These are phyloP conservation scores for Panagrolaimus sp. DNA, from an alignment of 1,140 invertebrate species.

Conservation along the genomic window DNA sequence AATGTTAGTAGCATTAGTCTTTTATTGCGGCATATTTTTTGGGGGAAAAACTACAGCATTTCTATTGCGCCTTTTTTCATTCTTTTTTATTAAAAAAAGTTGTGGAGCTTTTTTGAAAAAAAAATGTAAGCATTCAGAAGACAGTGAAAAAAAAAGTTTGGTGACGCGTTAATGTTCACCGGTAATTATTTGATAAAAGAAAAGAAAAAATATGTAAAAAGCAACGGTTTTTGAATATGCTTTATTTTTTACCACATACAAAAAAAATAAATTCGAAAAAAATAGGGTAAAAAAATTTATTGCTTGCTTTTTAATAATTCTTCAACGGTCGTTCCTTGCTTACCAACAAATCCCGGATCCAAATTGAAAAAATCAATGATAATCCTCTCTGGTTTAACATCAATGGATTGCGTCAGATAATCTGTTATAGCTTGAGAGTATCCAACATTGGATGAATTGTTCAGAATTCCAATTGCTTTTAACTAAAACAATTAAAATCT, in stretches of 20 bases:
- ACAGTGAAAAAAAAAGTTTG: no score
- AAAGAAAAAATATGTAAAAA: neutral
- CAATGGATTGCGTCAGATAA: slow-evolving; percentile 2
- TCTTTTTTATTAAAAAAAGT: no score
- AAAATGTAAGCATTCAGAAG: no score
- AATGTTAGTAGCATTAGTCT: no score
- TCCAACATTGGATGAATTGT: neutral
- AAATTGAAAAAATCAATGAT: neutral
- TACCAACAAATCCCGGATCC: neutral
- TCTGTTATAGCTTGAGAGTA: neutral
- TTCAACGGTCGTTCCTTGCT: neutral
- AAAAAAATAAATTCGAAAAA: neutral
- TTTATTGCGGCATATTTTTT: no score
- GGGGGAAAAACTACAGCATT: no score
- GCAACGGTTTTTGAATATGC: no score
- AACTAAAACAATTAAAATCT: slow-evolving; percentile 5
- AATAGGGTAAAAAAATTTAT: neutral
- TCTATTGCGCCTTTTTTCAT: no score
- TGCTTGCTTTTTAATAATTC: neutral
- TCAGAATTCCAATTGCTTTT: neutral
- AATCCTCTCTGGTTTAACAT: neutral
- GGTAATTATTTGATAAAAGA: neutral
- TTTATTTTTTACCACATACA: neutral
- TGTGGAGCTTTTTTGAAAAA: no score
- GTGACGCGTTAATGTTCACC: neutral